Evolutionary conservation across 2,797 vertebrate species (phyloP).

Genomic region (Nothura maculosa): DNA sequence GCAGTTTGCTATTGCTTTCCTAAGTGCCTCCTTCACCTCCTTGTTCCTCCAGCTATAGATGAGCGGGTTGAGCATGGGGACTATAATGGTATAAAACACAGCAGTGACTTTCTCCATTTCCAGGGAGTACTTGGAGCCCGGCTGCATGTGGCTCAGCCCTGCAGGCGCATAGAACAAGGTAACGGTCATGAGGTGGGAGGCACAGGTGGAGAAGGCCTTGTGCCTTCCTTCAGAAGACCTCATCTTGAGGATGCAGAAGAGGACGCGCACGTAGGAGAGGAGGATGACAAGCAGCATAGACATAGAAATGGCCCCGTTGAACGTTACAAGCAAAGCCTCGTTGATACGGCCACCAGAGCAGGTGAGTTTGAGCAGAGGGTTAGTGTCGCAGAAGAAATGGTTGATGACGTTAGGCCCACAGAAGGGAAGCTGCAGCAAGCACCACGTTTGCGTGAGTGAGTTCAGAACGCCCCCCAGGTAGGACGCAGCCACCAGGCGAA

Average conservation of each 20-base stretch:
- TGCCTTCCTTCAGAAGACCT: neutral
- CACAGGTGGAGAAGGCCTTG: constrained; percentile 69
- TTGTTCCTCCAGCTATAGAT: constrained; percentile 70
- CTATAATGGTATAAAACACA: constrained; percentile 49
- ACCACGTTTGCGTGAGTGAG: constrained; percentile 40
- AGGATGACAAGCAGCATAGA: constrained; percentile 25
- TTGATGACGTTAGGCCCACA: constrained; percentile 57
- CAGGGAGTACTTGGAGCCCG: constrained; percentile 43
- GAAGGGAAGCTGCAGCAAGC: constrained; percentile 60
- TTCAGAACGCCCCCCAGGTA: constrained; percentile 53
- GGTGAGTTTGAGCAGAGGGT: constrained; percentile 58
- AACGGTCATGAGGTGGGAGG: constrained; percentile 51
- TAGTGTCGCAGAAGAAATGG: constrained; percentile 72
- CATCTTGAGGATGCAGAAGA: constrained; percentile 42
- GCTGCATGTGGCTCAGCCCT: constrained; percentile 57
- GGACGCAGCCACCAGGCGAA: constrained; percentile 12
- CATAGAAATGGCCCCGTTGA: constrained; percentile 39
- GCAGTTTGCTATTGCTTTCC: neutral
- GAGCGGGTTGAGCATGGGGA: constrained; percentile 64
- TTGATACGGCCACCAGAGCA: constrained; percentile 29
- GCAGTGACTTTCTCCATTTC: constrained; percentile 57
- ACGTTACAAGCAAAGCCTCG: constrained; percentile 46
- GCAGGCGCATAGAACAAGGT: constrained; percentile 39
- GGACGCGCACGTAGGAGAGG: constrained; percentile 3
- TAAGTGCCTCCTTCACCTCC: constrained; percentile 35